These are phyloP conservation scores for Tyrophagus putrescentiae DNA, from an alignment of 1,140 invertebrate genomes.

Conservation along the genomic window DNA sequence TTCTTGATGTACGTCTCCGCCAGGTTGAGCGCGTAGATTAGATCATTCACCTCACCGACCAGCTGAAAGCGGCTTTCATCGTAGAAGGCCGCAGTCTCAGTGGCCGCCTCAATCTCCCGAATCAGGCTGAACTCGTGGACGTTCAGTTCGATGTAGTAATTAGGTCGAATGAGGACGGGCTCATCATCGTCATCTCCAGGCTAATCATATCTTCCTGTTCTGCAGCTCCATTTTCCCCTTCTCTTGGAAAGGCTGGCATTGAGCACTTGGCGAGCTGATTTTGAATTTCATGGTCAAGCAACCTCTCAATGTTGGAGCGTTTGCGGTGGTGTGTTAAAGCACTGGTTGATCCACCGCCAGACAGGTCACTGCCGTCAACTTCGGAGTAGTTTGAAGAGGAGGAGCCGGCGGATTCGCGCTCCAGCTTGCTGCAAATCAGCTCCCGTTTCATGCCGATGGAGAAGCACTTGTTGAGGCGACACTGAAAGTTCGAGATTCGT, in stretches of 20 bases:
- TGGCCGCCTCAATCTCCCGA: neutral
- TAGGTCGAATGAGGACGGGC: neutral
- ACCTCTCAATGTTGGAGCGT: no score
- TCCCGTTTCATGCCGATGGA: neutral
- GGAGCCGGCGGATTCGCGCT: neutral
- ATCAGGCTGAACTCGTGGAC: neutral
- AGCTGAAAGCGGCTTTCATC: neutral
- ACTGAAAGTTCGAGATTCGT: no score
- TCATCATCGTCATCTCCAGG: no score
- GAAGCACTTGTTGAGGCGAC: neutral
- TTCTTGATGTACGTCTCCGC: neutral
- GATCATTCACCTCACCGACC: slow-evolving; percentile 6
- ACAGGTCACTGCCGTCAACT: neutral
- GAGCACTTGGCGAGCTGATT: no score
- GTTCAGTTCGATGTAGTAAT: neutral
- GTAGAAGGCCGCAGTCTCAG: neutral
- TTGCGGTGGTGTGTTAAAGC: no score
- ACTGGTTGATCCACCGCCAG: no score
- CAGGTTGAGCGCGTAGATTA: slow-evolving; percentile 4
- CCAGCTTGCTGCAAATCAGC: neutral
- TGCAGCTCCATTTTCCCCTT: no score
- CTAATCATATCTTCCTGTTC: no score
- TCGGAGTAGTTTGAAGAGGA: neutral
- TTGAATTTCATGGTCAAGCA: no score
- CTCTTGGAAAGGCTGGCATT: no score